These are phyloP conservation scores for Rhinolophus sinicus DNA, from an alignment of 2,113 vertebrate genomes.

Conservation along the genomic window DNA sequence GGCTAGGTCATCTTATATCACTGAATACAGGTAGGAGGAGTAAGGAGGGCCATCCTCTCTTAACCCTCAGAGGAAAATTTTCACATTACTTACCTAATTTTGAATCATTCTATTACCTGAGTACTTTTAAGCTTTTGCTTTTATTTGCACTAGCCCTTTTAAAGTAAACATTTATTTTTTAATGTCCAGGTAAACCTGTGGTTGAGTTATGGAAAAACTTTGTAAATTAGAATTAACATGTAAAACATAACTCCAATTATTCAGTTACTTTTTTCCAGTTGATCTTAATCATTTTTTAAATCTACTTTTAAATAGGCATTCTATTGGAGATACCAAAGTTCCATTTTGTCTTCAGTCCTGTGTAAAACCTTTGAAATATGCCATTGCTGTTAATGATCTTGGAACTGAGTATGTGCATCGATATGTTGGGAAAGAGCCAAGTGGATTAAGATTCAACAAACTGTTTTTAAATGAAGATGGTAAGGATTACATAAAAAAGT, in stretches of 20 bases:
- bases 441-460: slow-evolving; percentile 98
- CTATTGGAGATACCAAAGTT: slow-evolving; percentile 97
- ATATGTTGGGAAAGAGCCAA: slow-evolving; percentile 98
- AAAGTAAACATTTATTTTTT: slow-evolving; percentile 38
- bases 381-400: slow-evolving; percentile 96
- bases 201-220: slow-evolving; percentile 6
- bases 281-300: slow-evolving; percentile 53
- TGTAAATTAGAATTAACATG: slow-evolving; percentile 40
- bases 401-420: slow-evolving; percentile 98
- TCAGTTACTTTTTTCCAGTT: neutral
- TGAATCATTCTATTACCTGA: neutral
- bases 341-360: slow-evolving; percentile 99
- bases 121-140: slow-evolving; percentile 37
- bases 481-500: slow-evolving; percentile 82
- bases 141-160: neutral
- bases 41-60: neutral
- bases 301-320: slow-evolving; percentile 89
- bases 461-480: slow-evolving; percentile 98
- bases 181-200: slow-evolving; percentile 28
- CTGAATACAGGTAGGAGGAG: neutral
- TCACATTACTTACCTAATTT: neutral
- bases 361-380: slow-evolving; percentile 97
- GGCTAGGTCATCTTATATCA: neutral
- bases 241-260: neutral
- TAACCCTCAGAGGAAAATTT: neutral